Base-by-base conservation (phyloP, 2,797 vertebrate species). In the Melanotaenia parkinsoni region DNA sequence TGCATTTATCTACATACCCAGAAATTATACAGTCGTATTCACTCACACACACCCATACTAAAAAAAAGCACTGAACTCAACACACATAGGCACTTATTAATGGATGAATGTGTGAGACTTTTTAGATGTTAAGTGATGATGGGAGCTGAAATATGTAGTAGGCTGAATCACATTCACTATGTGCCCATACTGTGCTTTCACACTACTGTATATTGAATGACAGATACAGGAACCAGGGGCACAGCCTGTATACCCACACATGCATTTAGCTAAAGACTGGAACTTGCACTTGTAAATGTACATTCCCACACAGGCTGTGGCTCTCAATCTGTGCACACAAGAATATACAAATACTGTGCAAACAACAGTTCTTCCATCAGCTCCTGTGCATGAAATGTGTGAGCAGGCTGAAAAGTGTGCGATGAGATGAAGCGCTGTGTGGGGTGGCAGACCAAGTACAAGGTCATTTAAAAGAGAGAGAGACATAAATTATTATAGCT, bases 401-500 rank as follows among this genome's bases (percentile, higher is more conserved):
- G 57, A 63, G 59, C 30, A 64, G 63, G 81, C 71, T 68, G 32
- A 79, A 80, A 84, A 63, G 43, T 74, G 60, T 81, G 72, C 47
- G 40, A 62, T 70, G 81, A 70, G 63, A 68, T 72, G 80, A 84
- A 80, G 84, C 77, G 72, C 80, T 63, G 71, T 7, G 20, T 61
- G 47, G 57, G 45, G 72, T 16, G 69, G 81, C 77, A 45, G 79
- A 53, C 62, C 83, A 77, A 69, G 66, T 47, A 50, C 83, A 84
- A 89, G 82, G 90, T 89, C 87, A 82, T 81, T 85, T 83, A 61
- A 69, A 70, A 82, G 71, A 79, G 85, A 84, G 74, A 67, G 59
- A 70, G 78, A 37, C 91, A 87, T 64, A 63, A 80, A 77, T 85
- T 81, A 90, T 92, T 88, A 89, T 30, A 37, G 82, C 70, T 91